Evolutionary conservation across 2,888 invertebrate species (phyloP), one percentile per base, ranked within the genome.

Genomic region (Agriopis marginaria): DNA sequence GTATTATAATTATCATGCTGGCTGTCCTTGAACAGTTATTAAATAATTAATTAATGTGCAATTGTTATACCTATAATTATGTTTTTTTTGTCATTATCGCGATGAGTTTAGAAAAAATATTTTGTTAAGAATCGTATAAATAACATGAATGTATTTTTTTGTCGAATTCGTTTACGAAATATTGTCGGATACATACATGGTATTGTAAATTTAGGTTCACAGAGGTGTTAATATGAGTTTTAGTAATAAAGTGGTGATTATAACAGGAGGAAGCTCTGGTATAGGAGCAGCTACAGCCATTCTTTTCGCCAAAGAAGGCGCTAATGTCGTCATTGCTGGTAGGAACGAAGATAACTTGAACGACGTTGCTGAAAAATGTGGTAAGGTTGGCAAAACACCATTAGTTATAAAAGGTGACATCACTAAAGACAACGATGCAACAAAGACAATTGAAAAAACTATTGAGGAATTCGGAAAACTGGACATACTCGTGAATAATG

Each of bases 401-500:
- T 71, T 85, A 0, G 63, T 75, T 0, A 70, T 88, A 47, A 76
- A 74, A 70, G 85, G 84, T 0, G 86, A 88, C 64, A 63, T 89
- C 1, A 70, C 77, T 32, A 77, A 80, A 17, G 85, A 87, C 6
- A 77, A 75, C 0, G 81, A 88, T 6, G 77, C 72, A 0, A 75
- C 23, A 45, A 45, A 74, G 4, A 73, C 50, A 9, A 75, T 86
- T 3, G 68, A 79, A 5, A 68, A 77, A 69, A 86, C 87, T 0
- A 60, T 87, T 0, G 66, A 79, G 0, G 76, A 75, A 42, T 88
- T 78, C 59, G 82, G 84, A 0, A 77, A 79, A 76, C 58, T 89
- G 0, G 86, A 90, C 49, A 73, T 89, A 5, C 70, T 87, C 0
- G 70, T 88, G 7, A 87, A 88, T 66, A 87, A 87, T 61, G 88